phyloP scores from a whole-genome alignment of 2,797 vertebrate species.

The Cossypha polioptera region DNA sequence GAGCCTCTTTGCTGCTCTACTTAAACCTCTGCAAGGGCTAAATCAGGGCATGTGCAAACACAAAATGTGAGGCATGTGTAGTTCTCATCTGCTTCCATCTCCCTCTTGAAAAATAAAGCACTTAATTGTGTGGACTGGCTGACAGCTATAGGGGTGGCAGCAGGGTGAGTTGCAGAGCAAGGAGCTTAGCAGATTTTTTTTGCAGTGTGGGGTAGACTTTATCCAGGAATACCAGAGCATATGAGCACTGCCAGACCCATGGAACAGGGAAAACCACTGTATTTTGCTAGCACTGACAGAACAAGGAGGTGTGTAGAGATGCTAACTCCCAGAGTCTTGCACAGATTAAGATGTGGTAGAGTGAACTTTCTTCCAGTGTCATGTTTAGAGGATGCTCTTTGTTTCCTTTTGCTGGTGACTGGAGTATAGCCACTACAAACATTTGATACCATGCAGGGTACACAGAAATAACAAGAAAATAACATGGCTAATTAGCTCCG shows the following conservation, averaged over 20 bases:
- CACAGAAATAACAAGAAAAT: slow-evolving; percentile 29
- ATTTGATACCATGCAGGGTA: background rate
- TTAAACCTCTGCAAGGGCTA: background rate
- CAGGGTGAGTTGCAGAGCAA: background rate
- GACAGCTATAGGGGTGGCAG: background rate
- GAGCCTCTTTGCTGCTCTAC: background rate
- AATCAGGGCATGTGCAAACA: background rate
- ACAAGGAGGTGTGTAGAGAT: background rate
- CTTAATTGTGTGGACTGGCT: background rate
- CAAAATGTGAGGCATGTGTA: background rate
- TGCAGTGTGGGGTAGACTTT: background rate
- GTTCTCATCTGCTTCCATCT: background rate
- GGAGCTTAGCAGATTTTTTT: background rate
- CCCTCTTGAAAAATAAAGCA: slow-evolving; percentile 9
- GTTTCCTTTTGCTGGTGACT: background rate
- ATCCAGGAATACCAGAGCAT: background rate
- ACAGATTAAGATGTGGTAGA: fast-evolving
- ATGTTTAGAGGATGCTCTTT: background rate
- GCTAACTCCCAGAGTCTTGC: background rate
- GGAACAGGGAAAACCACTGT: background rate
- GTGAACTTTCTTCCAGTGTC: fast-evolving
- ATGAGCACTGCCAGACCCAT: background rate
- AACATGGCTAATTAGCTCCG: background rate
- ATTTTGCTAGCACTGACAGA: background rate
- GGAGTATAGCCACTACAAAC: background rate